phyloP scores from a whole-genome alignment of 2,888 invertebrate genomes.

The Caenorhabditis angaria region DNA sequence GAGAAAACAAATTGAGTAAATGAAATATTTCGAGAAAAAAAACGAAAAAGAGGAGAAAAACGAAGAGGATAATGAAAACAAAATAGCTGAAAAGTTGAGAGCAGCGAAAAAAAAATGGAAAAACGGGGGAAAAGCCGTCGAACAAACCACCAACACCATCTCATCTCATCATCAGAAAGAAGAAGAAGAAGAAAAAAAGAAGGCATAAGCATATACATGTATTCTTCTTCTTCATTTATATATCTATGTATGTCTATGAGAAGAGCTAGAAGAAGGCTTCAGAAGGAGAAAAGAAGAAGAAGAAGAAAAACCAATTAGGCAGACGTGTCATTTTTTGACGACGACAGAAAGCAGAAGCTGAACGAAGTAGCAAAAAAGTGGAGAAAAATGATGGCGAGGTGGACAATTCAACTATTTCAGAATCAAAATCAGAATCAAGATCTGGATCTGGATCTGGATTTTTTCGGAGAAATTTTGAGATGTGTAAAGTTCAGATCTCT shows the following conservation, averaged over 20 bases:
- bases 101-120: neutral
- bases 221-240: conserved; percentile 9
- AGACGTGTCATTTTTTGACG: conserved; percentile 31
- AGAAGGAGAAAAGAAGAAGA: conserved; percentile 12
- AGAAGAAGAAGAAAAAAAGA: no score
- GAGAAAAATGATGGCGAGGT: neutral
- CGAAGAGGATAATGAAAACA: conserved; percentile 1
- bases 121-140: neutral
- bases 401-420: neutral
- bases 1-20: neutral
- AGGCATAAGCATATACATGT: no score
- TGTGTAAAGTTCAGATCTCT: neutral
- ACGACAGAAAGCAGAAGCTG: conserved; percentile 1
- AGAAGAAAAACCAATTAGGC: conserved; percentile 37
- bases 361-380: neutral
- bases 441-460: neutral
- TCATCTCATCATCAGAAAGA: neutral
- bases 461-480: neutral
- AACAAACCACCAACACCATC: neutral
- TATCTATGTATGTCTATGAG: conserved; percentile 7
- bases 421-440: neutral
- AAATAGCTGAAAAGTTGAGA: conserved; percentile 1
- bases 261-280: conserved; percentile 5
- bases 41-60: neutral
- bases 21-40: neutral